phyloP scores from a whole-genome alignment of 2,113 vertebrate species.

The Vulpes ferrilata region DNA sequence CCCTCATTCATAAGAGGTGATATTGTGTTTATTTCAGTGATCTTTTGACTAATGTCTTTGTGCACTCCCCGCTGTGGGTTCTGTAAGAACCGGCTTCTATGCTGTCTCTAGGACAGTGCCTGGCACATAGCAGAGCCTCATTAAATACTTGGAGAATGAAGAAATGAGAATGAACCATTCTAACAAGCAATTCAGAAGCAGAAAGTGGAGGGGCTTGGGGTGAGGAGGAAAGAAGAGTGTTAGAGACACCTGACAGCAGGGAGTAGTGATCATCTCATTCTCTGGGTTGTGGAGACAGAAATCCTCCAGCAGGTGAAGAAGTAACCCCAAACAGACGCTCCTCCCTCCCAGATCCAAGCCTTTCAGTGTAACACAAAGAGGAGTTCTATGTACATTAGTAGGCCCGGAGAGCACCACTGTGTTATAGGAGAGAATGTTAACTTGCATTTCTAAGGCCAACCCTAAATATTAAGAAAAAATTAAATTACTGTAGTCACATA shows the following conservation, averaged over 20 bases:
- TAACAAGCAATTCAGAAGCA: constrained; percentile 2
- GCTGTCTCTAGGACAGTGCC: neutral
- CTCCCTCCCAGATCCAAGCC: neutral
- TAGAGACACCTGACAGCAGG: neutral
- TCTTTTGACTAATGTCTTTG: neutral
- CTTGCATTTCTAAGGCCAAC: constrained; percentile 52
- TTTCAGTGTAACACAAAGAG: neutral
- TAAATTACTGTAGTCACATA: neutral
- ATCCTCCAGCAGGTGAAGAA: neutral
- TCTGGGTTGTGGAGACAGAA: neutral
- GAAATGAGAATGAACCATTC: neutral
- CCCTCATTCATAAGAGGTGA: neutral
- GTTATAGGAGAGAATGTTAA: neutral
- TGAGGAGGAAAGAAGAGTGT: neutral
- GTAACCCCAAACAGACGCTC: neutral
- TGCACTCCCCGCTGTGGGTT: neutral
- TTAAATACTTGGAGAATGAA: constrained; percentile 1
- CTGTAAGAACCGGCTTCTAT: neutral
- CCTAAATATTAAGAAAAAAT: constrained; percentile 45
- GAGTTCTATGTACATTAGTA: neutral
- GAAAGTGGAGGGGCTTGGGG: neutral
- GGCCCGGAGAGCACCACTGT: neutral
- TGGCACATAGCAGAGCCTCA: neutral
- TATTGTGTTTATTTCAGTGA: neutral
- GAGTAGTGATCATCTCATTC: neutral